A percentile compares a stretch with the other conserved stretches of the same genome.
Evolutionary conservation across 1,140 invertebrate genomes (phyloP).

Genomic region (Maconellicoccus hirsutus): DNA sequence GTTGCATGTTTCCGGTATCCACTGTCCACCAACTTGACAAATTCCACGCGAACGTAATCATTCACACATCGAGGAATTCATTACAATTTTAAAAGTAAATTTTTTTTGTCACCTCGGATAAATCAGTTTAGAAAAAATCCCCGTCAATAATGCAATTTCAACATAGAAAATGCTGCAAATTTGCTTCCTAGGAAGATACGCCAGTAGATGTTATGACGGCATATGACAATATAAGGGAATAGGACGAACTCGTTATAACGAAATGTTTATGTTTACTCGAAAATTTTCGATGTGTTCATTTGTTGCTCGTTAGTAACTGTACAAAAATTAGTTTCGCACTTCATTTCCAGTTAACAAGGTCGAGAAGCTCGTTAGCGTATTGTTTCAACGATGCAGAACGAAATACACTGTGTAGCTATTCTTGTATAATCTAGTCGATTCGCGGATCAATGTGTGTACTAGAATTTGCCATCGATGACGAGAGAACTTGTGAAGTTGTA

Average conservation of each 20-base stretch:
- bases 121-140: too few relatives aligned
- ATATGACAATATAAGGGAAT: too few relatives aligned
- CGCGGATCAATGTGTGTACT: neutral
- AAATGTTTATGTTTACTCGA: conserved; percentile 9
- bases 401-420: neutral
- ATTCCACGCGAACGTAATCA: too few relatives aligned
- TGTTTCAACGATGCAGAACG: neutral
- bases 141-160: too few relatives aligned
- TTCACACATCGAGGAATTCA: too few relatives aligned
- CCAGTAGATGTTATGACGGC: too few relatives aligned
- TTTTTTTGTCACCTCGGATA: too few relatives aligned
- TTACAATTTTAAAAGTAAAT: too few relatives aligned
- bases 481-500: neutral
- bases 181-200: too few relatives aligned
- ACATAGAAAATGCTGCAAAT: too few relatives aligned
- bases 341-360: neutral
- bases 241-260: neutral
- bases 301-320: conserved; percentile 6
- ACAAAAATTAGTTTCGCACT: conserved; percentile 1
- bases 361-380: neutral
- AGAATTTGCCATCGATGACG: neutral
- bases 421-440: neutral
- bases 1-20: too few relatives aligned
- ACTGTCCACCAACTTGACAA: too few relatives aligned
- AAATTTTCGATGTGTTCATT: conserved; percentile 1